Conservation (phyloP, 1,140 invertebrate species). For the Drosophila bocqueti region DNA sequence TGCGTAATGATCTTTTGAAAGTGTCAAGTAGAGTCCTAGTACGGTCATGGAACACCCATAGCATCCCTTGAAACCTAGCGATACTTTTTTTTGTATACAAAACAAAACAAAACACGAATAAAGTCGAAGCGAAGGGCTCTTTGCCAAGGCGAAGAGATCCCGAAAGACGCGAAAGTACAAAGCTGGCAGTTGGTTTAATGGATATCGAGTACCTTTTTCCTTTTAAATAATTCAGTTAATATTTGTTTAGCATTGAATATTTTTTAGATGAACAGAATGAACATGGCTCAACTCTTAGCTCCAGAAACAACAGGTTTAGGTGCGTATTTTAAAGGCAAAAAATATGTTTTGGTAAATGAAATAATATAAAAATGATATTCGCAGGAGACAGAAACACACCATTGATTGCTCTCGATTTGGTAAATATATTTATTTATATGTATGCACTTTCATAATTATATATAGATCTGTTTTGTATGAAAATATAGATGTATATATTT, state of each 20-base stretch:
- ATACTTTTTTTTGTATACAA: slow-evolving; percentile 17
- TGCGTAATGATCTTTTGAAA: slow-evolving; percentile 1
- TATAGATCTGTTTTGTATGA: slow-evolving; percentile 56
- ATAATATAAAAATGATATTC: background rate
- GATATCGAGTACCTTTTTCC: background rate
- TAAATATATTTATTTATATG: slow-evolving; percentile 57
- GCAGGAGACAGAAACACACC: too few species aligned
- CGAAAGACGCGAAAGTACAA: slow-evolving; percentile 18
- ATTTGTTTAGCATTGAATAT: background rate
- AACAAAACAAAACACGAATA: slow-evolving; percentile 17
- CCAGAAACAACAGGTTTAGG: background rate
- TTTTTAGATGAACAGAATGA: background rate
- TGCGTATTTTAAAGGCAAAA: background rate
- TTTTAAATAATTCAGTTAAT: background rate
- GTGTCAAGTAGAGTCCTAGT: background rate
- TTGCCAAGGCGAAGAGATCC: slow-evolving; percentile 11
- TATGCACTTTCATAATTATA: slow-evolving; percentile 34
- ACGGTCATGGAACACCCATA: background rate
- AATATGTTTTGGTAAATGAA: background rate
- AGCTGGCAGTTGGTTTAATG: background rate
- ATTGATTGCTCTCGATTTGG: slow-evolving; percentile 43
- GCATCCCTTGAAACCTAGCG: background rate
- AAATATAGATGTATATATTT: slow-evolving; percentile 64
- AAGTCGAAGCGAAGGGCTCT: slow-evolving; percentile 11
- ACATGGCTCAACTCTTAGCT: too few species aligned